Evolutionary conservation across 2,797 vertebrate species (phyloP).

Genomic region (Halcyon badia): DNA sequence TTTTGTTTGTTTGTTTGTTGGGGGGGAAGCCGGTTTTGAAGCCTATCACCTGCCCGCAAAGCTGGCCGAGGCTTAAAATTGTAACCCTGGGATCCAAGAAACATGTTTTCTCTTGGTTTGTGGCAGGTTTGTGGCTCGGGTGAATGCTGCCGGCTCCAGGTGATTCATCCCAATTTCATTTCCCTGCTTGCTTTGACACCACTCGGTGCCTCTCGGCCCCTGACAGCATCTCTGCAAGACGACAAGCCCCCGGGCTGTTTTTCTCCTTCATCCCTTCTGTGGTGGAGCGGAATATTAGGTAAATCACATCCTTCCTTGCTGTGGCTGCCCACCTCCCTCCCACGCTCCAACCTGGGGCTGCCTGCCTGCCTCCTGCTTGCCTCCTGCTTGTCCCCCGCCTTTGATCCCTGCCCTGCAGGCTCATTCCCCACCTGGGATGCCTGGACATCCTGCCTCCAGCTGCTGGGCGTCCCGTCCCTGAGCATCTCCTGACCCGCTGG

Average conservation of each 20-base stretch:
- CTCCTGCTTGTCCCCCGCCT: not conserved
- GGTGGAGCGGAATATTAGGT: not conserved
- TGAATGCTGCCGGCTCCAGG: not conserved
- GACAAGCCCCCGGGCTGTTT: slow-evolving; percentile 2
- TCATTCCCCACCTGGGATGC: not conserved
- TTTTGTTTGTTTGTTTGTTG: no score
- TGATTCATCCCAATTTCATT: slow-evolving; percentile 50
- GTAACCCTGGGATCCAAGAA: not conserved
- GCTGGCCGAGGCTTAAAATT: not conserved
- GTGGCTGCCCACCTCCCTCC: not conserved
- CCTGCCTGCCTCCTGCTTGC: not conserved
- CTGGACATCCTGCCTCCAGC: not conserved
- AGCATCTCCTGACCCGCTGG: not conserved
- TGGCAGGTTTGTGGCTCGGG: slow-evolving; percentile 1
- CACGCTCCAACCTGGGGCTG: not conserved
- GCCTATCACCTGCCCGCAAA: not conserved
- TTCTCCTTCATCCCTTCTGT: not conserved
- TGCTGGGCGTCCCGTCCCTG: not conserved
- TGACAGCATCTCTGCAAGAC: not conserved
- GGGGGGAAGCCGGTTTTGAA: not conserved
- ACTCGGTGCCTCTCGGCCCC: not conserved
- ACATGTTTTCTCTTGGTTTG: not conserved
- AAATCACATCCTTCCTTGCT: slow-evolving; percentile 1
- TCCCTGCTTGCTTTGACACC: not conserved
- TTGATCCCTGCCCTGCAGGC: not conserved